Base-by-base conservation (phyloP, 2,888 invertebrate species). In the Strigamia crassipes region DNA sequence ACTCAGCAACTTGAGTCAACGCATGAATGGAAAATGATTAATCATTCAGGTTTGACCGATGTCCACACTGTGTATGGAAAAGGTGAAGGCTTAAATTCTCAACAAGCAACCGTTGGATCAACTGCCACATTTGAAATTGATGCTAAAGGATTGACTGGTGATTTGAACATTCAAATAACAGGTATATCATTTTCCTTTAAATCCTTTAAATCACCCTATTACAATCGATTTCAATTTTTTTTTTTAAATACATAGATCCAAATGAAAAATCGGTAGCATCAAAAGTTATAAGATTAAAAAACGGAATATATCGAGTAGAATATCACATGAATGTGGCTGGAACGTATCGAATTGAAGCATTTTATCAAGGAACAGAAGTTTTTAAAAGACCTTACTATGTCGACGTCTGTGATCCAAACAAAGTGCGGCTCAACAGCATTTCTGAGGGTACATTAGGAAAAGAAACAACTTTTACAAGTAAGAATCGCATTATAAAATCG, bases 291-390 rank as follows among this genome's bases (percentile, higher is more conserved):
- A 88, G 82, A 81, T 85, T 87, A 34, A 86, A 85, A n/a, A 85
- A 85, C 81, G 87, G 87, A 85, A 88, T 87, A 89, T 85, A 89
- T 81, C 89, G 93, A 0, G 92, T 94, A 0, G 94, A 94, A 85
- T 95, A 95, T 88, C 92, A 93, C 1, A 94, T 94, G 0, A 91
- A 91, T 84, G 90, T 91, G 83, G 93, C 94, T 5, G 95, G 96
- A 1, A 90, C 91, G 15, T 94, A 95, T 86, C 90, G 92, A 51
- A 92, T 96, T 82, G 91, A 92, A 21, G 90, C 92, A 31, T 90
- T 91, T 51, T 92, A 91, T 85, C 90, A 91, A 23, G 91, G 91
- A 56, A 90, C 91, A 2, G 90, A 91, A 9, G 89, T 92, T 21
- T 90, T 91, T 42, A 91, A 92, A 85, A 89, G 92, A 84, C 91